Percentiles rank a stretch among this genome's conserved stretches.
These are phyloP conservation scores for Apostichopus parvimensis DNA, from an alignment of 35 echinoderm and acorn worm species.

Conservation along the genomic window DNA sequence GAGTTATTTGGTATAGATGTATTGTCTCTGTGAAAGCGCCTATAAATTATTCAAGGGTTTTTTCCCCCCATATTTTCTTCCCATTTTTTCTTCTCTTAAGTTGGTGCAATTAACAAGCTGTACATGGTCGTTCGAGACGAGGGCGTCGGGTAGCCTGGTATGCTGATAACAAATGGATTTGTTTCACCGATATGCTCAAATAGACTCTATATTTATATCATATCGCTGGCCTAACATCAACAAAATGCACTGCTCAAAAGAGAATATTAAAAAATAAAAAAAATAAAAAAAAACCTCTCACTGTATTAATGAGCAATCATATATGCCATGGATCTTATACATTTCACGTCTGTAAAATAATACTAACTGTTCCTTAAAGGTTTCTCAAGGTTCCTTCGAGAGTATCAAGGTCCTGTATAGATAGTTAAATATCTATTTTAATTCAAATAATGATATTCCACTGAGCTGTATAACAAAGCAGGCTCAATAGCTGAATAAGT, in stretches of 20 bases:
- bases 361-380: background rate
- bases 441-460: background rate
- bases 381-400: background rate
- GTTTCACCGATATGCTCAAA: background rate
- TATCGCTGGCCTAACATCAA: too few species aligned
- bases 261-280: too few species aligned
- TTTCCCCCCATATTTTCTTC: background rate
- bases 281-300: background rate
- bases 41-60: background rate
- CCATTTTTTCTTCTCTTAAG: too few species aligned
- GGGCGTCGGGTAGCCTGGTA: background rate
- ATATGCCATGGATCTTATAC: background rate
- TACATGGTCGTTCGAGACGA: background rate
- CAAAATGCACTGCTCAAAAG: too few species aligned
- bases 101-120: background rate
- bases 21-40: background rate
- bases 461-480: background rate
- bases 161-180: background rate
- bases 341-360: background rate
- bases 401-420: constrained; percentile 1
- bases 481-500: background rate
- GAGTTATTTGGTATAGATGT: background rate
- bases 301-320: constrained; percentile 36
- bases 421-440: constrained; percentile 32
- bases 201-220: too few species aligned